phyloP scores from a whole-genome alignment of 2,888 invertebrate species.

The Xestoiulus laeticollis region DNA sequence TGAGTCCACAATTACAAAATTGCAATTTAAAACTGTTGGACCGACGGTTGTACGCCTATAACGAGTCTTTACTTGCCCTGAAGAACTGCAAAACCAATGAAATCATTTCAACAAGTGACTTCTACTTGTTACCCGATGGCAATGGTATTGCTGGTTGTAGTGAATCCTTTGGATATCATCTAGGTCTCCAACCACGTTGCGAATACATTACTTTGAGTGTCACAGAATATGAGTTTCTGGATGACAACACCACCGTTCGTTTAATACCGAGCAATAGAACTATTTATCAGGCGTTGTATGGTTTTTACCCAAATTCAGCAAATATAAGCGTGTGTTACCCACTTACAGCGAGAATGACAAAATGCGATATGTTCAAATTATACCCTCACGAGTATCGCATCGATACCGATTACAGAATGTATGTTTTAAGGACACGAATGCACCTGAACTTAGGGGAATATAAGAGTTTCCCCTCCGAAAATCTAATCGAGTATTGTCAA shows the following conservation, averaged over 20 bases:
- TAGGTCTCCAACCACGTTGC: neutral
- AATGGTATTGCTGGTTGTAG: neutral
- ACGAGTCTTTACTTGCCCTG: neutral
- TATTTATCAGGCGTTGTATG: neutral
- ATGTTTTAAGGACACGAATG: neutral
- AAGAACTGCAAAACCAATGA: neutral
- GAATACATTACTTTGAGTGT: neutral
- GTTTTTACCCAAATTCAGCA: neutral
- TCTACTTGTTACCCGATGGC: neutral
- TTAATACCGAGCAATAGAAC: neutral
- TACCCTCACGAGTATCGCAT: neutral
- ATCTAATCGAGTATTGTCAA: neutral
- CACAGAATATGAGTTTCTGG: constrained; percentile 20
- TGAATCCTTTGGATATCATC: neutral
- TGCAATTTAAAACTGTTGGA: constrained; percentile 31
- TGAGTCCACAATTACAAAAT: constrained; percentile 51
- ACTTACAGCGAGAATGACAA: neutral
- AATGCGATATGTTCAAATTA: neutral
- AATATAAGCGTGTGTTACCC: constrained; percentile 50
- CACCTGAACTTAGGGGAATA: neutral
- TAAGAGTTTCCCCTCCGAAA: neutral
- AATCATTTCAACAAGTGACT: constrained; percentile 17
- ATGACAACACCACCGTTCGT: constrained; percentile 21
- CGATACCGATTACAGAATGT: neutral
- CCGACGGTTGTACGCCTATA: neutral